Evolutionary conservation across 2,888 invertebrate genomes (phyloP).

Genomic region (Epistrophella euchroma): DNA sequence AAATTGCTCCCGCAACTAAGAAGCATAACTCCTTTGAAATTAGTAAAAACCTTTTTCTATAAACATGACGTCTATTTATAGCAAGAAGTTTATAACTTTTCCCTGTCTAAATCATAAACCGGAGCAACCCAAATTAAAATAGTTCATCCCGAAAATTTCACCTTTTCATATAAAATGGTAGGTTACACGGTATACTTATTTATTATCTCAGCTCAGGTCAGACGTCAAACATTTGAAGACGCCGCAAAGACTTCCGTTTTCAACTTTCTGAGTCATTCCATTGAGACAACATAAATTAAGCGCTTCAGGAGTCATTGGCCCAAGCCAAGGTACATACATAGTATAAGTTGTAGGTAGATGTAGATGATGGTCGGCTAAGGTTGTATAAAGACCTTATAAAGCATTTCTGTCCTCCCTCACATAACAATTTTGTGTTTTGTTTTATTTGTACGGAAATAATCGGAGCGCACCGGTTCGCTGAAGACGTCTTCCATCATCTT

Average conservation of each 20-base stretch:
- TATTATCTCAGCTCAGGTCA: constrained; percentile 27
- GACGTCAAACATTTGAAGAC: neutral
- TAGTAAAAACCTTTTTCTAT: neutral
- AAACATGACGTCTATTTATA: neutral
- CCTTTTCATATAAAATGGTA: constrained; percentile 21
- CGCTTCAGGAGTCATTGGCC: constrained; percentile 60
- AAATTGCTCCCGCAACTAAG: constrained; percentile 32
- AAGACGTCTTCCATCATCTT: constrained; percentile 69
- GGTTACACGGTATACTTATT: constrained; percentile 1
- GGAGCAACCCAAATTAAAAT: constrained; percentile 25
- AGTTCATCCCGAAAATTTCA: constrained; percentile 50
- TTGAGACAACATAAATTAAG: constrained; percentile 62
- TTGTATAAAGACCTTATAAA: constrained; percentile 47
- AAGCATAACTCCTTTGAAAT: constrained; percentile 21
- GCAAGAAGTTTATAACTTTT: neutral
- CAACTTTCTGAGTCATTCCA: constrained; percentile 38
- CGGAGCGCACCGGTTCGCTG: constrained; percentile 72
- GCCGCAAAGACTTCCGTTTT: constrained; percentile 45
- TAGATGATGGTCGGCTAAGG: neutral
- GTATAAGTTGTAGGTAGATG: neutral
- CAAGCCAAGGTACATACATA: neutral
- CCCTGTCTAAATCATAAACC: neutral
- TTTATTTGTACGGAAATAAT: constrained; percentile 58
- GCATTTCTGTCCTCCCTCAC: constrained; percentile 46
- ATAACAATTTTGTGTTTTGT: neutral